Evolutionary conservation across 2,797 vertebrate species (phyloP).

Genomic region (Clarias platycephalus): DNA sequence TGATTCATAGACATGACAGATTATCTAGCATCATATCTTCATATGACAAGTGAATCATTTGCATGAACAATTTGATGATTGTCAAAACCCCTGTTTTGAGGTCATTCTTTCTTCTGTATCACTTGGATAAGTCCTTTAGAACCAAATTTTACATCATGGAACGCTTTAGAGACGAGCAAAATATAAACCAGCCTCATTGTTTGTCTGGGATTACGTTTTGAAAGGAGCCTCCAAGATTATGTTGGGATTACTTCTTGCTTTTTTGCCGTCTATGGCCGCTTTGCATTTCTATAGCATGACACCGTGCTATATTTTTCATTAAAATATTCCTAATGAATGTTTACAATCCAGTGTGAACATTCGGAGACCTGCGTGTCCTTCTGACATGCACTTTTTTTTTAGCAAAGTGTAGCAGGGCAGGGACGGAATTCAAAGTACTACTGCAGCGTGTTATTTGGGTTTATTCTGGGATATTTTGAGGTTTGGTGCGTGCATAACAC

Average conservation of each 20-base stretch:
- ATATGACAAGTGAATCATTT: background rate
- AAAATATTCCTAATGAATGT: background rate
- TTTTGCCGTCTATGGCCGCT: background rate
- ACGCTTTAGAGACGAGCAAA: background rate
- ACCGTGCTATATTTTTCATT: background rate
- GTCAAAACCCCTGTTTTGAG: background rate
- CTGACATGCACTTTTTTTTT: slow-evolving; percentile 20
- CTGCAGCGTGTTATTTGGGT: slow-evolving; percentile 54
- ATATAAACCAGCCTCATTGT: background rate
- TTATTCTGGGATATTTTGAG: slow-evolving; percentile 46
- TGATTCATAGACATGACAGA: background rate
- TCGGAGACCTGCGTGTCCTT: background rate
- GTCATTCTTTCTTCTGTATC: background rate
- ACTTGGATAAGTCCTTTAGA: background rate
- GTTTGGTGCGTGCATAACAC: slow-evolving; percentile 48
- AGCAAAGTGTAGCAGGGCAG: slow-evolving; percentile 27
- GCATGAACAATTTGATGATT: background rate
- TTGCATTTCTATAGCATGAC: background rate
- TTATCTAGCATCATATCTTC: background rate
- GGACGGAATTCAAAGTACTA: background rate
- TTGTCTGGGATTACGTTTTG: background rate
- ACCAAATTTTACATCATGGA: background rate
- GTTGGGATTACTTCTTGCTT: background rate
- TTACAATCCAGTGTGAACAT: background rate
- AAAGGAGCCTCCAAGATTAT: background rate